A percentile compares a stretch with the other conserved stretches of the same genome.
Conservation (phyloP, 1,140 invertebrate genomes). For the Agraylea sexmaculata region DNA sequence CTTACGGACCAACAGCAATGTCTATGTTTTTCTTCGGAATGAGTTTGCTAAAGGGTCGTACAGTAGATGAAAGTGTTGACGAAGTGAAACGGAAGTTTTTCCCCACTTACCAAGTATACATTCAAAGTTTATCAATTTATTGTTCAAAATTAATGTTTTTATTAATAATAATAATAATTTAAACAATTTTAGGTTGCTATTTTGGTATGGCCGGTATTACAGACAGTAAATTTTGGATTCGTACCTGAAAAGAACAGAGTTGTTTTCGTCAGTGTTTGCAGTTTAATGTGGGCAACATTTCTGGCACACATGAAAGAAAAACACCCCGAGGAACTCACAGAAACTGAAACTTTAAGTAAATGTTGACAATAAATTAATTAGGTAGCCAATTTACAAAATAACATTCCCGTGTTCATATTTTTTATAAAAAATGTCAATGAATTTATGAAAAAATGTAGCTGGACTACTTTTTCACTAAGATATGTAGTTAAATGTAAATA, state of each 20-base stretch:
- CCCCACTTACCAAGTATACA: slow-evolving; percentile 65
- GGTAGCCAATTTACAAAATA: slow-evolving; percentile 1
- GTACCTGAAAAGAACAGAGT: slow-evolving; percentile 70
- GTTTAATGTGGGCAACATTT: slow-evolving; percentile 75
- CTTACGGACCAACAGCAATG: slow-evolving; percentile 69
- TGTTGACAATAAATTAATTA: slow-evolving; percentile 4
- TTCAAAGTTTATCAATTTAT: not conserved
- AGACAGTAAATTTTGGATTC: slow-evolving; percentile 69
- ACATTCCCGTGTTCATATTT: slow-evolving; percentile 5
- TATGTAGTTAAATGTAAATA: not conserved
- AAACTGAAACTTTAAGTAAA: slow-evolving; percentile 3
- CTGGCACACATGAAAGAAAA: slow-evolving; percentile 76
- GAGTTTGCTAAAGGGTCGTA: slow-evolving; percentile 63
- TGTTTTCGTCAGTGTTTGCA: slow-evolving; percentile 70
- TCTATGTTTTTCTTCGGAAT: slow-evolving; percentile 72
- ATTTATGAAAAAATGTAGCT: slow-evolving; percentile 4
- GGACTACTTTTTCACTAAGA: too few relatives aligned
- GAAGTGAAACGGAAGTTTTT: slow-evolving; percentile 66
- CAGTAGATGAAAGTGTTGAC: slow-evolving; percentile 47
- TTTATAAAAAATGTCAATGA: slow-evolving; percentile 1
- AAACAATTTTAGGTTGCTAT: slow-evolving; percentile 53
- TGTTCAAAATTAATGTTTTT: not conserved
- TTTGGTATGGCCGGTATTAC: slow-evolving; percentile 69
- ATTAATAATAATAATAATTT: slow-evolving; percentile 4
- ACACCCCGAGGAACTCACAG: slow-evolving; percentile 36